Evolutionary conservation across 1,140 invertebrate genomes (phyloP), one percentile per base, ranked within the genome.

Genomic region (Ceratina australensis): DNA sequence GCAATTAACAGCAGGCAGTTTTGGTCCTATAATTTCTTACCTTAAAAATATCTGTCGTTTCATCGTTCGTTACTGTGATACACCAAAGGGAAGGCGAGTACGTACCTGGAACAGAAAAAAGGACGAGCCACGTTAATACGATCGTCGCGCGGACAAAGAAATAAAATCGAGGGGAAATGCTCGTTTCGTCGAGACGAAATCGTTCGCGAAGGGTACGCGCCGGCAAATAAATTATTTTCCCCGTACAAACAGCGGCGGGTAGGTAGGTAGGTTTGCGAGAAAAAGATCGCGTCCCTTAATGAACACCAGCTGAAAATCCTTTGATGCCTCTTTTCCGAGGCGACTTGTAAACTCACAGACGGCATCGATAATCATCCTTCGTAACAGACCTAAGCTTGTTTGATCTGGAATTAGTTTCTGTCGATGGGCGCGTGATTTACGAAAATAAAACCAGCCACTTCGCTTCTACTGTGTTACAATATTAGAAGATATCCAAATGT

Each of bases 31-130:
- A 3, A 42, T 52, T 42, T 52, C 68, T 69, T 76, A 60, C 73
- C 73, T 76, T 42, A 42, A 42, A 42, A 42, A 42, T 42, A 42
- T 42, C 5, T 3, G 7, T 60, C 10, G 20, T 8, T 13, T 15
- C 8, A 42, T 18, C 52, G 24, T 42, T 63, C 71, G 71, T 72
- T 63, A 63, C 15, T n/a, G 3, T 24, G 22, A 67, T 65, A 20
- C 22, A 20, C 18, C 42, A 71, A 26, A 13, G 54, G 54, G n/a
- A 10, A 24, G 54, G n/a, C 47, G 15, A 59, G 49, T 42, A 82
- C 82, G 77, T 83, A 83, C 82, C 82, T 83, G 82, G n/a, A 83
- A 83, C 82, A 83, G 20, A 83, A 72, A 79, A 78, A 80, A 79
- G 12, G 52, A 50, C 16, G 59, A 66, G 67, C 67, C 52, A 20